Evolutionary conservation across 2,888 invertebrate species (phyloP), one percentile per base, ranked within the genome.

Genomic region (Drosophila subsilvestris): DNA sequence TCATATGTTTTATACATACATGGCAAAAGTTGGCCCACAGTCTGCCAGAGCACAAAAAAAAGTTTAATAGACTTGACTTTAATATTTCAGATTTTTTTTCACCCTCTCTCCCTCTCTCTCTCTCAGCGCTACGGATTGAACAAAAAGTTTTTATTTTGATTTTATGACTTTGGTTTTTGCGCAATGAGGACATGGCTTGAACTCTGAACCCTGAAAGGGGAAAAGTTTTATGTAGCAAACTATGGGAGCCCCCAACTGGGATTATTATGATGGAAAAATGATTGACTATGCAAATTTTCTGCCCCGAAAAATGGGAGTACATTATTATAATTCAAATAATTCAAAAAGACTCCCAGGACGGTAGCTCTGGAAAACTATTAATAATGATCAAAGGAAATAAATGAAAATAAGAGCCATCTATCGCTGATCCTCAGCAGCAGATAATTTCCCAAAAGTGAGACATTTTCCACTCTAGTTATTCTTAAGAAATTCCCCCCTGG

Each of bases 1-100:
- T 87, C 85, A 88, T 86, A 88, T 86, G 84, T 84, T 80, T 86
- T 86, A 86, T 88, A 80, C 83, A 86, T 88, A 80, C 83, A 86
- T 79, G 81, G 79, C 72, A 68, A 73, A 78, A 68, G 76, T 63
- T 80, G 37, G 48, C 48, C 48, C 55, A 62, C 54, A 51, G 42
- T 42, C 20, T 43, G 55, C 18, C 42, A 22, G 55, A 45, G 14
- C 32, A 25, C 44, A 63, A 48, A 56, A 76, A 76, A 82, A 84
- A 86, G 70, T 80, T 86, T 86, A 84, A 86, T 80, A 86, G 84
- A 86, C 88, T 78, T 72, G 57, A 57, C 83, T 84, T 86, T 83
- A 84, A 87, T 77, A 79, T 79, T 75, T 53, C 68, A 63, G 65
- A 63, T 76, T 83, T 59, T 56, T n/a, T n/a, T 56, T 8, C 59